Base-by-base conservation (phyloP, 2,797 vertebrate genomes). In the Paramormyrops hopkinsi region DNA sequence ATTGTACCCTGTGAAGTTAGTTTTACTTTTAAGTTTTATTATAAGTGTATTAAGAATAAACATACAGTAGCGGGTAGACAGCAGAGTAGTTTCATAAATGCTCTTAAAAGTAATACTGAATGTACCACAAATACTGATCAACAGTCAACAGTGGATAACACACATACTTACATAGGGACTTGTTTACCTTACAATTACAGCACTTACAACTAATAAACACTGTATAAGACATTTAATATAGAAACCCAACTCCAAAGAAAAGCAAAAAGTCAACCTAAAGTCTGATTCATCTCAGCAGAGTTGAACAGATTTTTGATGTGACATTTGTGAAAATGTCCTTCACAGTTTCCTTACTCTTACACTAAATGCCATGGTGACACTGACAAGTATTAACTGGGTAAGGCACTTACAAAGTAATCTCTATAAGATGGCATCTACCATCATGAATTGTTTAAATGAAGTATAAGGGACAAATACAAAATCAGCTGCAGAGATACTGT, bases 351-450 rank as follows among this genome's bases (percentile, higher is more conserved):
- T 29, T 8, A 8, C 25, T 29, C 22, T 86, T 56, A 86, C 5
- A 19, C 48, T 14, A 86, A 12, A 54, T 53, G 19, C 54, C n/a
- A 87, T 33, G 6, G n/a, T 62, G 41, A 44, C 33, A 59, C 9
- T 44, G 37, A 59, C 19, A 25, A 12, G 5, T 62, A 22, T 87
- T 59, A 65, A 3, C 6, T 33, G 73, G 14, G 33, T 84, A 90
- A 90, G 89, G 89, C 89, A 88, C 89, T 90, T 83, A 48, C 14
- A 89, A 56, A 82, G 41, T 65, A 37, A 59, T 69, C 33, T 84
- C 22, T 62, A 41, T 84, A 83, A 48, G 54, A 84, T 59, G 65
- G 14, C 29, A 46, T 87, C 25, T 59, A 83, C 73, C 83, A 25
- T 25, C 25, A n/a, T 12, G 11, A 3, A 29, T 12, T 29, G 62